Evolutionary conservation across 2,113 vertebrate genomes (phyloP).

Genomic region (Setophaga kirtlandii): DNA sequence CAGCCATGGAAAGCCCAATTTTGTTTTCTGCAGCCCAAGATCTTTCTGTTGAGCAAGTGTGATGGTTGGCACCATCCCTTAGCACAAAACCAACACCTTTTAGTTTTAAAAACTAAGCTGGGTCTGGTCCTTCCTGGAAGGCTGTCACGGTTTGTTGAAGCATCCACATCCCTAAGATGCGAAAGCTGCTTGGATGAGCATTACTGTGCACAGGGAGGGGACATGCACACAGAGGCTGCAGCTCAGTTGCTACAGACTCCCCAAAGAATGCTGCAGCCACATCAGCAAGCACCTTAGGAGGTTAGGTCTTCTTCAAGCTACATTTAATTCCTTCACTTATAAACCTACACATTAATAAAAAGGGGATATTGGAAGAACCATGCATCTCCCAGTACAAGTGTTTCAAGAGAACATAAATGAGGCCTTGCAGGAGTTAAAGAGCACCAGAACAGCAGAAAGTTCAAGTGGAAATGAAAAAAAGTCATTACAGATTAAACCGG

Average conservation of each 20-base stretch:
- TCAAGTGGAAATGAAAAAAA: conserved; percentile 37
- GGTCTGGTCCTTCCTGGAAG: background rate
- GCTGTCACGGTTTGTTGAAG: background rate
- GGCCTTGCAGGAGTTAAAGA: conserved; percentile 26
- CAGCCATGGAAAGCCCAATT: background rate
- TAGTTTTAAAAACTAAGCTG: background rate
- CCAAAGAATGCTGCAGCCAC: background rate
- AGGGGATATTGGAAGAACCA: background rate
- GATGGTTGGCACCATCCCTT: background rate
- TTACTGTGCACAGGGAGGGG: background rate
- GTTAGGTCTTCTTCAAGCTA: background rate
- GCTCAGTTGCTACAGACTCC: background rate
- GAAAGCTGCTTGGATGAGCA: background rate
- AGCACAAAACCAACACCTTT: background rate
- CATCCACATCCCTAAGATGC: background rate
- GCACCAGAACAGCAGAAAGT: conserved; percentile 26
- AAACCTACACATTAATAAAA: background rate
- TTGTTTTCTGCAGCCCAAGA: background rate
- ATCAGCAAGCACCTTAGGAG: background rate
- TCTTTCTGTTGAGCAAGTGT: background rate
- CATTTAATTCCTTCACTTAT: background rate
- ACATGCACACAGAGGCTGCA: background rate
- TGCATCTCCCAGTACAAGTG: background rate
- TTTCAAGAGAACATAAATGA: background rate
- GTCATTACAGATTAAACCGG: conserved; percentile 43